phyloP scores from a whole-genome alignment of 2,888 invertebrate genomes.

The Schizaphis graminum region DNA sequence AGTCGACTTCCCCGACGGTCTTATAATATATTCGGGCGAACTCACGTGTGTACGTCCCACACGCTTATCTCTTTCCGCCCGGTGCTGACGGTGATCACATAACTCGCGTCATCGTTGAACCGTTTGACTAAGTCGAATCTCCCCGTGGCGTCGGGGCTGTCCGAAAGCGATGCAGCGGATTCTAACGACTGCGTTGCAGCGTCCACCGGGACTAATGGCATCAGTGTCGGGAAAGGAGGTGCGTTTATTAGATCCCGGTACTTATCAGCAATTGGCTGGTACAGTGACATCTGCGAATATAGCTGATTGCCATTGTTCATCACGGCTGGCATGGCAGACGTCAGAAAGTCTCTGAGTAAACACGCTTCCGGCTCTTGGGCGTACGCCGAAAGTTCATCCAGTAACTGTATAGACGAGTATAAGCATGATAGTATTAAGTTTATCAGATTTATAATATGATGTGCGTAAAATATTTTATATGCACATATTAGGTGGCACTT shows the following conservation, averaged over 20 bases:
- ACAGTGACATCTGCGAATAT: conserved; percentile 75
- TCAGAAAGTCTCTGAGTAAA: conserved; percentile 46
- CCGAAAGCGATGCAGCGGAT: accelerated
- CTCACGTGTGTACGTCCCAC: conserved; percentile 80
- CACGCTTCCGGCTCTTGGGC: conserved; percentile 29
- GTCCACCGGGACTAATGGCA: background rate
- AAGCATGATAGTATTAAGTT: background rate
- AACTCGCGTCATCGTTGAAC: conserved; percentile 78
- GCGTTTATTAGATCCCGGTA: background rate
- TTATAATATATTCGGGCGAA: conserved; percentile 45
- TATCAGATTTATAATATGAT: background rate
- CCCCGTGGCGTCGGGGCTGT: background rate
- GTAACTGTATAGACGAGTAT: conserved; percentile 1
- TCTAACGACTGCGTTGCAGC: background rate
- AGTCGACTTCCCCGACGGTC: background rate
- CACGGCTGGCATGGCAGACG: conserved; percentile 75
- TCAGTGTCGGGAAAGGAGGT: conserved; percentile 46
- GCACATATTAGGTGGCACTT: background rate
- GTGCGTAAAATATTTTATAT: too few relatives aligned
- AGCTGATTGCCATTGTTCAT: conserved; percentile 88
- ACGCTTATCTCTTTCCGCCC: conserved; percentile 84
- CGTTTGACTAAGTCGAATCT: conserved; percentile 76
- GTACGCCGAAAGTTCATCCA: conserved; percentile 36
- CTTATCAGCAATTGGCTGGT: background rate
- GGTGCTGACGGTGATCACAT: conserved; percentile 82